Evolutionary conservation across 2,888 invertebrate genomes (phyloP).

Genomic region (Pyrgus malvae): DNA sequence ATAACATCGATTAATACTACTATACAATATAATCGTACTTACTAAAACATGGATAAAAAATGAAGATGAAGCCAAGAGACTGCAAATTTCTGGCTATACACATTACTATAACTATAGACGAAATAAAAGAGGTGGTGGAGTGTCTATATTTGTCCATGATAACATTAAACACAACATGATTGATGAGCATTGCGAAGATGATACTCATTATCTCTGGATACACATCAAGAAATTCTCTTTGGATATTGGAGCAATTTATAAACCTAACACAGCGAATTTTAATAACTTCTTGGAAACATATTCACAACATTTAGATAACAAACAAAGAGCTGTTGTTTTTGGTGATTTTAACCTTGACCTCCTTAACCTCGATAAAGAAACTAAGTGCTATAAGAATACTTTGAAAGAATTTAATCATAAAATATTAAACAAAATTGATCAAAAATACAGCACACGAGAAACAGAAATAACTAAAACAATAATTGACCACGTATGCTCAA

Average conservation of each 20-base stretch:
- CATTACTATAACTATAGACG: no score
- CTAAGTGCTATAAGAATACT: not conserved
- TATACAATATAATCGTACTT: not conserved
- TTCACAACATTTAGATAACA: not conserved
- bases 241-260: not conserved
- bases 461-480: not conserved
- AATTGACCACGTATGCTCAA: constrained; percentile 1
- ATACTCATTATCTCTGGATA: no score
- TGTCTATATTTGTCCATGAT: no score
- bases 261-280: not conserved
- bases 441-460: not conserved
- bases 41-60: no score
- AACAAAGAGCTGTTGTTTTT: not conserved
- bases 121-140: no score
- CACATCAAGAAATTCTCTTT: no score
- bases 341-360: constrained; percentile 3
- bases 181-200: no score
- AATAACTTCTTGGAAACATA: not conserved
- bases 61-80: no score
- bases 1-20: not conserved
- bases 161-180: no score
- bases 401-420: not conserved
- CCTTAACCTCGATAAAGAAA: not conserved
- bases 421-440: constrained; percentile 5
- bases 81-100: no score